phyloP scores from a whole-genome alignment of 1,140 invertebrate genomes.

The Aphidius ervi region DNA sequence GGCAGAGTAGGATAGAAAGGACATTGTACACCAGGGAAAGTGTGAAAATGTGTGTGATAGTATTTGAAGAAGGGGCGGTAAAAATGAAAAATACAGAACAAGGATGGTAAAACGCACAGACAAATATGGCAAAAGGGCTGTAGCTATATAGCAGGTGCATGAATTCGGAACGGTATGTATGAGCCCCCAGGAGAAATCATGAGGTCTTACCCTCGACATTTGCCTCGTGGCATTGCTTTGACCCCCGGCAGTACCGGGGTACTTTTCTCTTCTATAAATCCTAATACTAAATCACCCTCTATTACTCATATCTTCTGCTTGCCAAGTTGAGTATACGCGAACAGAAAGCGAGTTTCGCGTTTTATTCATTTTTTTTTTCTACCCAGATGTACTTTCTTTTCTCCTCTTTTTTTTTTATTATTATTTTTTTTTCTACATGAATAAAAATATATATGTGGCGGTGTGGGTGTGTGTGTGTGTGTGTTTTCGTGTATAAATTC shows the following conservation, averaged over 20 bases:
- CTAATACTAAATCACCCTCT: slow-evolving; percentile 49
- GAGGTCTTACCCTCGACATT: slow-evolving; percentile 43
- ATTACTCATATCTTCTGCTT: slow-evolving; percentile 46
- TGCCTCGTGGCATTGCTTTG: slow-evolving; percentile 23
- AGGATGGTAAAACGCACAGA: slow-evolving; percentile 6
- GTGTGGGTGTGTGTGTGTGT: too few species aligned
- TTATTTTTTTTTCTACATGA: too few species aligned
- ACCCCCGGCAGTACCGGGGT: slow-evolving; percentile 30
- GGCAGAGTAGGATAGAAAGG: too few species aligned
- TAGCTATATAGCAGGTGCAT: slow-evolving; percentile 44
- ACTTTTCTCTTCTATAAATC: slow-evolving; percentile 42
- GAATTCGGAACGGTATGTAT: slow-evolving; percentile 39
- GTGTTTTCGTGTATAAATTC: not conserved
- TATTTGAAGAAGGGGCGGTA: not conserved
- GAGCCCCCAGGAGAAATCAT: slow-evolving; percentile 49
- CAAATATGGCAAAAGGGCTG: slow-evolving; percentile 24
- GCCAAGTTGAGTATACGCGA: slow-evolving; percentile 22
- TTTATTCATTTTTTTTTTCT: not conserved
- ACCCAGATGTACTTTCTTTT: too few species aligned
- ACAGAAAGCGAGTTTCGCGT: slow-evolving; percentile 1
- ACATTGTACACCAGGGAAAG: too few species aligned
- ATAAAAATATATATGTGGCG: too few species aligned
- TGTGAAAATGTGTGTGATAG: too few species aligned
- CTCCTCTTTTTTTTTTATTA: too few species aligned
- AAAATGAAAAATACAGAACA: not conserved